Evolutionary conservation across 2,797 vertebrate species (phyloP).

Genomic region (Chromobotia macracanthus): DNA sequence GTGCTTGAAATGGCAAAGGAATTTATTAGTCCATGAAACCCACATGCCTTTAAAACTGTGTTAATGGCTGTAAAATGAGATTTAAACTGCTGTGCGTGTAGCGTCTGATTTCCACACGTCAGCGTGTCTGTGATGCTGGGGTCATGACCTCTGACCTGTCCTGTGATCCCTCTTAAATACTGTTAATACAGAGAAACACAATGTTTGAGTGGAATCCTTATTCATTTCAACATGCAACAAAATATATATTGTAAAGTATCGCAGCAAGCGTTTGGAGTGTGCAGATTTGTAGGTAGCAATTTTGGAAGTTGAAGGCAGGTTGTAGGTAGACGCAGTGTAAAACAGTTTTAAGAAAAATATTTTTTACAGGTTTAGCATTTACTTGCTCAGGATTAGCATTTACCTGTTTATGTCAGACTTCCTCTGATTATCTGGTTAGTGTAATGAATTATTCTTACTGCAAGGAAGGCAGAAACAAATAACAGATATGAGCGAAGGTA

Average conservation of each 20-base stretch:
- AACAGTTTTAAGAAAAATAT: too few species aligned
- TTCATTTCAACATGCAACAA: too few species aligned
- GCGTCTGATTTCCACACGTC: not conserved
- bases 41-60: slow-evolving; percentile 6
- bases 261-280: too few species aligned
- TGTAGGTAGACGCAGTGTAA: too few species aligned
- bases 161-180: not conserved
- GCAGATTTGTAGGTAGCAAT: too few species aligned
- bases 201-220: too few species aligned
- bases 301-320: too few species aligned
- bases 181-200: not conserved
- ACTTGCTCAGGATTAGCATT: not conserved
- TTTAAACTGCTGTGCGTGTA: slow-evolving; percentile 11
- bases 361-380: too few species aligned
- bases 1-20: not conserved
- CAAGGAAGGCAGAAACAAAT: slow-evolving; percentile 62
- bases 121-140: not conserved
- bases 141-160: slow-evolving; percentile 6
- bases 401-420: not conserved
- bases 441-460: slow-evolving; percentile 64
- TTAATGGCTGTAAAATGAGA: slow-evolving; percentile 33
- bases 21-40: not conserved
- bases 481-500: slow-evolving; percentile 56
- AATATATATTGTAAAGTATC: too few species aligned
- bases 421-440: slow-evolving; percentile 61